A percentile compares a stretch with the other conserved stretches of the same genome.
phyloP scores from a whole-genome alignment of 2,113 vertebrate genomes.

The Brachypteracias leptosomus region DNA sequence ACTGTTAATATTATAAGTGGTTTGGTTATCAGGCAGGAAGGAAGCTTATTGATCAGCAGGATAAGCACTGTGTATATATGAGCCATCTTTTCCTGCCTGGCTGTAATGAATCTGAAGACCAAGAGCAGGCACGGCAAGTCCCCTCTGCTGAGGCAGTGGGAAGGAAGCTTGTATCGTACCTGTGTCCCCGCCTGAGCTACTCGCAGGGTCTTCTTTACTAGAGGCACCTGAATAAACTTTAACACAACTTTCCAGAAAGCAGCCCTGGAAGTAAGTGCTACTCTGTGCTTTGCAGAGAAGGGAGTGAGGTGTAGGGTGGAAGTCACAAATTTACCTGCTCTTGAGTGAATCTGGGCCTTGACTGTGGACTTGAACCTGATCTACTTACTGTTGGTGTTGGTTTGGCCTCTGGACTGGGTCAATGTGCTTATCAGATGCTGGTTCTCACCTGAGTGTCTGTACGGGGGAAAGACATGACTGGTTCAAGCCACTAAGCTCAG shows the following conservation, averaged over 20 bases:
- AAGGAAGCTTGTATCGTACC: background rate
- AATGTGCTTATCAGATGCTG: background rate
- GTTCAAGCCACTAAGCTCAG: background rate
- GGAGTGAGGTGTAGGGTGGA: background rate
- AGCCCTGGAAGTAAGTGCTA: background rate
- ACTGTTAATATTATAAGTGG: conserved; percentile 44
- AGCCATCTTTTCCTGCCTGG: conserved; percentile 42
- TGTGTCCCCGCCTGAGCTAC: background rate
- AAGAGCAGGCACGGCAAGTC: background rate
- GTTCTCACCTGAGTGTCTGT: background rate
- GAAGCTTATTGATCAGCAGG: conserved; percentile 65
- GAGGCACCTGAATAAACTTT: background rate
- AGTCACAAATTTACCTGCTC: background rate
- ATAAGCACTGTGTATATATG: conserved; percentile 35
- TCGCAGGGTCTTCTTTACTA: background rate
- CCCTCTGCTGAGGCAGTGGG: background rate
- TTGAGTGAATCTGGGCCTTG: background rate
- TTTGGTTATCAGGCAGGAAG: conserved; percentile 54
- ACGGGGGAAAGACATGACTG: background rate
- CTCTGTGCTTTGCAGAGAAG: background rate
- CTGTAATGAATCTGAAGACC: background rate
- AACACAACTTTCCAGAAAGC: background rate
- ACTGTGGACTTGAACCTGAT: background rate
- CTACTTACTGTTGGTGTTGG: background rate
- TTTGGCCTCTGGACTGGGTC: background rate